phyloP scores from a whole-genome alignment of 2,797 vertebrate species.

The Pseudomugil gertrudae region DNA sequence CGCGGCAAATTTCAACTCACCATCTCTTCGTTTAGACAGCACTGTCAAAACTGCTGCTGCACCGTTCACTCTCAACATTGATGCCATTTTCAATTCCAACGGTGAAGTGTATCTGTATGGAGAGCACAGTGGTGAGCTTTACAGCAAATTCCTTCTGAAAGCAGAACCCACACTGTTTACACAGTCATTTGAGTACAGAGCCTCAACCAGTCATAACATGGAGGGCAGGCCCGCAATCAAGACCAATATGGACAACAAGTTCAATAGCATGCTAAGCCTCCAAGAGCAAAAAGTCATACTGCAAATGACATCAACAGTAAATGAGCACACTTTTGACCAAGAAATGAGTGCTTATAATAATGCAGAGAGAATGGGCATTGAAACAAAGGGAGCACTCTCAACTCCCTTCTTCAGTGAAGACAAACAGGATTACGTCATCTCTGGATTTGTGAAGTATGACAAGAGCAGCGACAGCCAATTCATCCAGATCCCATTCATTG shows the following conservation, averaged over 20 bases:
- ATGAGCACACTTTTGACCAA: slow-evolving; percentile 86
- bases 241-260: slow-evolving; percentile 85
- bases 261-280: slow-evolving; percentile 82
- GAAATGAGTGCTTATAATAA: slow-evolving; percentile 86
- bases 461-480: slow-evolving; percentile 89
- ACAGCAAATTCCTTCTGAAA: slow-evolving; percentile 90
- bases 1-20: slow-evolving; percentile 85
- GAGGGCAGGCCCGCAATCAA: slow-evolving; percentile 66
- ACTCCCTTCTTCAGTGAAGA: slow-evolving; percentile 76
- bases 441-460: slow-evolving; percentile 90
- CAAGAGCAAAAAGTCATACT: slow-evolving; percentile 85
- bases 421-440: slow-evolving; percentile 84
- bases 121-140: slow-evolving; percentile 86
- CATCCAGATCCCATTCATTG: slow-evolving; percentile 88
- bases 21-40: slow-evolving; percentile 84
- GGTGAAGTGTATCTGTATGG: slow-evolving; percentile 83
- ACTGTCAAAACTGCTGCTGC: slow-evolving; percentile 78
- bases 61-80: slow-evolving; percentile 85
- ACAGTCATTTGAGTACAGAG: slow-evolving; percentile 88
- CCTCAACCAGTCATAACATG: slow-evolving; percentile 83
- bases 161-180: slow-evolving; percentile 86
- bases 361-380: slow-evolving; percentile 82
- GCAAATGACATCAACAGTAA: slow-evolving; percentile 85
- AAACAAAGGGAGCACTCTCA: slow-evolving; percentile 81
- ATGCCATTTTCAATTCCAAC: slow-evolving; percentile 84